These are phyloP conservation scores for Agonopterix arenella DNA, from an alignment of 2,888 invertebrate genomes.

Conservation along the genomic window DNA sequence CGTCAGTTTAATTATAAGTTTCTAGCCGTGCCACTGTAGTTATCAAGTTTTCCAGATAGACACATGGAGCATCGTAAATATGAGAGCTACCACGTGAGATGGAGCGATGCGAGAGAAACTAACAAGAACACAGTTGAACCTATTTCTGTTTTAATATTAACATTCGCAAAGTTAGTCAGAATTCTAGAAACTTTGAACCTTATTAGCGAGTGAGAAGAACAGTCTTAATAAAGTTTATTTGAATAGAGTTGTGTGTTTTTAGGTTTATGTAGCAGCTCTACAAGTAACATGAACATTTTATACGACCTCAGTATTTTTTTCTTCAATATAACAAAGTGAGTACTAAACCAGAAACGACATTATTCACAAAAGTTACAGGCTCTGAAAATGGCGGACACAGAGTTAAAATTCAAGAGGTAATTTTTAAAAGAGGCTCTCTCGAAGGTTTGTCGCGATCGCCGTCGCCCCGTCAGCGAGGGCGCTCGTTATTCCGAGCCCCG, in stretches of 20 bases:
- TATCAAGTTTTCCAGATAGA: conserved; percentile 12
- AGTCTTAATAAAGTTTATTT: too few species aligned
- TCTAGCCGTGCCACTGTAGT: conserved; percentile 20
- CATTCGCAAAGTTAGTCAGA: too few species aligned
- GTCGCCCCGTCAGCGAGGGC: conserved; percentile 42
- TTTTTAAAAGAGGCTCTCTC: conserved; percentile 45
- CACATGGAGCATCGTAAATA: conserved; percentile 14
- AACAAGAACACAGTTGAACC: conserved; percentile 5
- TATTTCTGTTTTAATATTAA: too few species aligned
- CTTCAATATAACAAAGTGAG: too few species aligned
- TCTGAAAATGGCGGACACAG: neutral
- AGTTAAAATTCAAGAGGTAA: conserved; percentile 43
- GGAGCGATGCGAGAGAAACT: conserved; percentile 5
- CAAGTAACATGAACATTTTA: too few species aligned
- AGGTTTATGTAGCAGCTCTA: neutral
- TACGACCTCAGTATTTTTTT: too few species aligned
- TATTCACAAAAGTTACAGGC: neutral
- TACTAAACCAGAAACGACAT: neutral
- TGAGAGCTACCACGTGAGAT: conserved; percentile 1
- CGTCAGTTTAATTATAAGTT: conserved; percentile 57
- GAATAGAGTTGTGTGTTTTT: too few species aligned
- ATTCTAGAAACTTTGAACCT: too few species aligned
- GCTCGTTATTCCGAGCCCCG: conserved; percentile 63
- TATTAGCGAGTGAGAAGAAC: too few species aligned
- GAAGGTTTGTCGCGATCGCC: conserved; percentile 43